phyloP scores from a whole-genome alignment of 2,888 invertebrate genomes.

The Lepidocyrtinus sp. region DNA sequence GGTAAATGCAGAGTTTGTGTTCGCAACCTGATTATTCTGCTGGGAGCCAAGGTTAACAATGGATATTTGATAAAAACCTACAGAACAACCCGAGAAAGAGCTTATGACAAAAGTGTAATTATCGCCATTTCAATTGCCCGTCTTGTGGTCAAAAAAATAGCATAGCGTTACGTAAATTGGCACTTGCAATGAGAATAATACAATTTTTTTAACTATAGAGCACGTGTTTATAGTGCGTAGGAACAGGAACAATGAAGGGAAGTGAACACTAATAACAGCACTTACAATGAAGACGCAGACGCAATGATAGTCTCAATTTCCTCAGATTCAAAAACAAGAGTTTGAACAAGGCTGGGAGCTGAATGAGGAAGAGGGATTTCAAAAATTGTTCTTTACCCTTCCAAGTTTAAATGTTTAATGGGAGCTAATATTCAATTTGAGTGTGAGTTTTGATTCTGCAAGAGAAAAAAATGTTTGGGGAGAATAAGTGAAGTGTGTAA shows the following conservation, averaged over 20 bases:
- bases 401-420: conserved; percentile 48
- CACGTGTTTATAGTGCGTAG: conserved; percentile 28
- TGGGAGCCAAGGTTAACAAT: neutral
- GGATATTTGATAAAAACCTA: neutral
- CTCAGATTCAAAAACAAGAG: neutral
- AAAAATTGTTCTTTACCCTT: conserved; percentile 43
- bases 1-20: neutral
- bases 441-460: conserved; percentile 44
- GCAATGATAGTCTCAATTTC: conserved; percentile 1
- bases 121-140: neutral
- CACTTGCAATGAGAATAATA: neutral
- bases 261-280: conserved; percentile 33
- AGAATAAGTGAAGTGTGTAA: conserved; percentile 12
- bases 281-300: conserved; percentile 1
- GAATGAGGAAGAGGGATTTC: conserved; percentile 18
- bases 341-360: neutral
- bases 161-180: conserved; percentile 53
- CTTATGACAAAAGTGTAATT: conserved; percentile 12
- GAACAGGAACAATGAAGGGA: conserved; percentile 50
- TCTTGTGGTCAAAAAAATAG: conserved; percentile 12
- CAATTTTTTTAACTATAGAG: conserved; percentile 4
- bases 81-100: neutral
- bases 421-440: conserved; percentile 44
- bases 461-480: conserved; percentile 13
- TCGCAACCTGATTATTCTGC: conserved; percentile 4